Evolutionary conservation across 2,888 invertebrate genomes (phyloP), one percentile per base, ranked within the genome.

Genomic region (Gnatocerus cornutus): DNA sequence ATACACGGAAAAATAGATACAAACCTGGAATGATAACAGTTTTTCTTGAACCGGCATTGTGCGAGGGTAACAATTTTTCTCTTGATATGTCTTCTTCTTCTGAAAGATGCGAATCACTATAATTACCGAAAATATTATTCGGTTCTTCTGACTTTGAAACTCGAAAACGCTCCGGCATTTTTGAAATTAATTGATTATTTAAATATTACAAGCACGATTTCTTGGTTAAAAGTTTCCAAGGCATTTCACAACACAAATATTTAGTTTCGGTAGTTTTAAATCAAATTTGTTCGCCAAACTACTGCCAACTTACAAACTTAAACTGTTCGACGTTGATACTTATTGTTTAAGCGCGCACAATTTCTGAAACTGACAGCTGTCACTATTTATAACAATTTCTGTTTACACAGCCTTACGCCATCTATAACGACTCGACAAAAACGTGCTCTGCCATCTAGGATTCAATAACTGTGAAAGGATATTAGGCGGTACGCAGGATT

Each of bases 131-230:
- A 58, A 79, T 78, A 71, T 87, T 87, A 69, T 87, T 84, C 37
- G 87, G 86, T 76, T 89, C 89, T 74, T 89, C 88, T 33, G 87
- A 87, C 80, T 88, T 88, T 69, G 89, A 88, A 83, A 89, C 88
- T 82, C 88, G 89, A 80, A 89, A 89, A 45, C 89, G 84, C 82
- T 89, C 89, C 71, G 89, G 87, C 89, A 89, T 89, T 78, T 84
- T 86, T 56, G 33, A 67, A 29, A 30, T 46, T 30, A 48, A 13
- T 37, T 41, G 27, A 58, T 10, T 13, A 41, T 56, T 56, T 13
- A 41, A 13, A 56, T 33, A 9, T 56, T 56, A 56, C 9, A 13
- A 10, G 45, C 45, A 46, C 45, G n/a, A 45, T 16, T 53, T 37
- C n/a, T n/a, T 13, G 13, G 29, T 45, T 30, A 43, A 50, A 16